Conservation (phyloP, 2,113 vertebrate species). For the Laticauda colubrina region DNA sequence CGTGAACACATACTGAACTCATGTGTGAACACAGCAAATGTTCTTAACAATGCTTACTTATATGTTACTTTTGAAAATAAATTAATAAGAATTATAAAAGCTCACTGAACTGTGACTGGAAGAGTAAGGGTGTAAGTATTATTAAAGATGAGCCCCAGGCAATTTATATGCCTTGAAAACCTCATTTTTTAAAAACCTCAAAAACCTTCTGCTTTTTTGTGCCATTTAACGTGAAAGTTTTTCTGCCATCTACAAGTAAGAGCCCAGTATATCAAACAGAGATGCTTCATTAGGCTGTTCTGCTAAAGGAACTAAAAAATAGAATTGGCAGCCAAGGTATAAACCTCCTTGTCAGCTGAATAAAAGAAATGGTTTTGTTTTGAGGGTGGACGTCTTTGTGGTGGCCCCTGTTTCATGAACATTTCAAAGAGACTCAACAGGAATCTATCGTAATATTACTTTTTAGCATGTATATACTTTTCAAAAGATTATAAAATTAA, state of each 20-base stretch:
- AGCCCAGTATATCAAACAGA: background rate
- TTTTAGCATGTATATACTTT: background rate
- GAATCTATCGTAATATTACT: background rate
- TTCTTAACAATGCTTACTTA: background rate
- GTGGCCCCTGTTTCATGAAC: background rate
- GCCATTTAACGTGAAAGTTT: background rate
- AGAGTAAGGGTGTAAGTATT: background rate
- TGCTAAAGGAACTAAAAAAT: background rate
- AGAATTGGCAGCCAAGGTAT: background rate
- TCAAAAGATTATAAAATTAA: background rate
- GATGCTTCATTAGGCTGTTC: background rate
- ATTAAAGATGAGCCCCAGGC: background rate
- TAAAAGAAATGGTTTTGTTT: background rate
- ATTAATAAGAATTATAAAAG: background rate
- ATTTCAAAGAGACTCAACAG: background rate
- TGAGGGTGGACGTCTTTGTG: background rate
- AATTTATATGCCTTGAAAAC: background rate
- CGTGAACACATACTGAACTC: background rate
- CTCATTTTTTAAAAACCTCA: background rate
- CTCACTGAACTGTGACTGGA: background rate
- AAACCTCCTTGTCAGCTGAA: background rate
- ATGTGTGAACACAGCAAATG: background rate
- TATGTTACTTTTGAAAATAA: background rate
- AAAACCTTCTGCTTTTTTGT: background rate
- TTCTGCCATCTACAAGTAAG: background rate